These are phyloP conservation scores for Helicoverpa armigera DNA, from an alignment of 1,140 invertebrate species.

Conservation along the genomic window DNA sequence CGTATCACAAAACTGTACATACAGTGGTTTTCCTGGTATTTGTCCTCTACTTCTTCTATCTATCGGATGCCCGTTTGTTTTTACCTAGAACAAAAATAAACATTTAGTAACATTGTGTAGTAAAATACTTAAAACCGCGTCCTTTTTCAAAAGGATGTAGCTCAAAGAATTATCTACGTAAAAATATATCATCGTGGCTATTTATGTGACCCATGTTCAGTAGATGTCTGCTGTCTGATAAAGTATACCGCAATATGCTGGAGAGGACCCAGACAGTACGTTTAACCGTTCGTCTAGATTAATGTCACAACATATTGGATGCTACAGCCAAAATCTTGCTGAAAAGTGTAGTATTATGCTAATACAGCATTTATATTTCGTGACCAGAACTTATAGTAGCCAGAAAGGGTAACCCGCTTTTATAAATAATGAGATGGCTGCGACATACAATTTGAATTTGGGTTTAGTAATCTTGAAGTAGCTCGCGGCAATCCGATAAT, in stretches of 20 bases:
- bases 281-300: constrained; percentile 49
- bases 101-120: no score
- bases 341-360: constrained; percentile 34
- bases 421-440: not conserved
- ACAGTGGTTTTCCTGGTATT: no score
- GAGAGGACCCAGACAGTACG: constrained; percentile 46
- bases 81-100: no score
- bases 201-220: constrained; percentile 31
- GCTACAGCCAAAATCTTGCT: constrained; percentile 27
- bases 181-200: constrained; percentile 11
- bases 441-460: not conserved
- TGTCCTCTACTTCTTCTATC: no score
- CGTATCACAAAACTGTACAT: no score
- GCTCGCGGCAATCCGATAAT: not conserved
- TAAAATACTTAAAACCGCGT: no score
- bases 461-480: not conserved
- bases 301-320: constrained; percentile 38
- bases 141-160: no score
- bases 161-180: not conserved
- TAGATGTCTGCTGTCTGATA: constrained; percentile 24
- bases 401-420: not conserved
- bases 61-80: no score
- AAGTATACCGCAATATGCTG: constrained; percentile 43
- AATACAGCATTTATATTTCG: constrained; percentile 10
- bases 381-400: constrained; percentile 2